A percentile compares a stretch with the other conserved stretches of the same genome.
These are phyloP conservation scores for Venturia canescens DNA, from an alignment of 1,140 invertebrate genomes.

Conservation along the genomic window DNA sequence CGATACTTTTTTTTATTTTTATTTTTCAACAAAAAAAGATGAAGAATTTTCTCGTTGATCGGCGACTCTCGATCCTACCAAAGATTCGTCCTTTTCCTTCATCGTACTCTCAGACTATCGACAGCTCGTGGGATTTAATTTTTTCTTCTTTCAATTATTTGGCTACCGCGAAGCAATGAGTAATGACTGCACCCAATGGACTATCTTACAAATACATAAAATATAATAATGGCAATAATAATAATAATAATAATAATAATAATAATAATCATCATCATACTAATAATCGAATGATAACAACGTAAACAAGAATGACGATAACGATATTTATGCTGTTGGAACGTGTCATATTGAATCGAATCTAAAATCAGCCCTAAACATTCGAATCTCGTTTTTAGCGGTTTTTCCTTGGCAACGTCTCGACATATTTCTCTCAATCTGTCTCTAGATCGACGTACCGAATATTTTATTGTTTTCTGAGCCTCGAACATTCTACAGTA, in stretches of 20 bases:
- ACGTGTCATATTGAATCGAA: not conserved
- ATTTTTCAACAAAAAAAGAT: no score
- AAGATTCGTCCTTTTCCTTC: no score
- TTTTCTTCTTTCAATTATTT: not conserved
- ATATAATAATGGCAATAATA: constrained; percentile 13
- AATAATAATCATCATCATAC: not conserved
- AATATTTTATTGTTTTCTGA: not conserved
- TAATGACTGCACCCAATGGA: not conserved
- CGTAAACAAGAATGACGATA: not conserved
- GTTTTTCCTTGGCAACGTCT: not conserved
- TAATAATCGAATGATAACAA: no score
- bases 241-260: constrained; percentile 2
- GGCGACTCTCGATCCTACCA: no score
- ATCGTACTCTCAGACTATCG: no score
- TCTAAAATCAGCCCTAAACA: not conserved
- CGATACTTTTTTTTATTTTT: no score
- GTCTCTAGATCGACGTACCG: not conserved
- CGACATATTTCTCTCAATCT: not conserved
- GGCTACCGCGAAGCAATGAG: no score
- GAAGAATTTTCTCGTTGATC: no score
- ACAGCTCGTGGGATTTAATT: not conserved
- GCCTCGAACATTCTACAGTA: not conserved
- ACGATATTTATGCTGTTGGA: not conserved
- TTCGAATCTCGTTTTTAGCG: not conserved
- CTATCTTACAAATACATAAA: constrained; percentile 30